These are phyloP conservation scores for Melanerpes formicivorus DNA, from an alignment of 2,113 vertebrate species.

Conservation along the genomic window DNA sequence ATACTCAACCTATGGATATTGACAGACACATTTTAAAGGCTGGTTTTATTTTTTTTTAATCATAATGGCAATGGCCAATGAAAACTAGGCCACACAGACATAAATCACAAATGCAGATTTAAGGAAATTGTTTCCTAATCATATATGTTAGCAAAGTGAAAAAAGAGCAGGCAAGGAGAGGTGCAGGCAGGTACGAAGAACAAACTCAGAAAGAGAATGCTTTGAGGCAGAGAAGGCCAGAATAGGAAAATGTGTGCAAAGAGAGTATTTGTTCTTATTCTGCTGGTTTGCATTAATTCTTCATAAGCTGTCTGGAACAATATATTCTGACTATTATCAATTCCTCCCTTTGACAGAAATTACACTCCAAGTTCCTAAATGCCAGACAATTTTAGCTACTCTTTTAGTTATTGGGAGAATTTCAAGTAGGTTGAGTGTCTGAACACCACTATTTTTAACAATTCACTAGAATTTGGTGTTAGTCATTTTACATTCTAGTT, in stretches of 20 bases:
- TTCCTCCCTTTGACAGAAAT: background rate
- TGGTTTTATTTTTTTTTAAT: background rate
- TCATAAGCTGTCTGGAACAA: background rate
- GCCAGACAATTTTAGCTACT: background rate
- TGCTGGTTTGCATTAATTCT: background rate
- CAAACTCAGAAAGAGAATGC: background rate
- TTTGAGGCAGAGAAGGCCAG: background rate
- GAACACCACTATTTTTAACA: background rate
- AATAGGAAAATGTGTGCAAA: background rate
- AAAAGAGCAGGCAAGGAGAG: background rate
- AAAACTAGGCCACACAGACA: background rate
- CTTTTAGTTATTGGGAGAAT: background rate
- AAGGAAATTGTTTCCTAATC: background rate
- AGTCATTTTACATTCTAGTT: background rate
- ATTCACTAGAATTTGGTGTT: background rate
- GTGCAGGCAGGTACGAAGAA: background rate
- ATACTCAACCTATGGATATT: background rate
- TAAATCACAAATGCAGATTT: background rate
- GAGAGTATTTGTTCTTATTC: background rate
- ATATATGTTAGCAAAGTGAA: background rate
- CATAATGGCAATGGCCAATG: background rate
- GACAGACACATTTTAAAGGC: background rate
- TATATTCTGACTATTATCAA: background rate
- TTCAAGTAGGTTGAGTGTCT: background rate
- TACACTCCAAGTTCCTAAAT: background rate